Base-by-base conservation (phyloP, 1,140 invertebrate species). In the Macrosteles quadrilineatus region DNA sequence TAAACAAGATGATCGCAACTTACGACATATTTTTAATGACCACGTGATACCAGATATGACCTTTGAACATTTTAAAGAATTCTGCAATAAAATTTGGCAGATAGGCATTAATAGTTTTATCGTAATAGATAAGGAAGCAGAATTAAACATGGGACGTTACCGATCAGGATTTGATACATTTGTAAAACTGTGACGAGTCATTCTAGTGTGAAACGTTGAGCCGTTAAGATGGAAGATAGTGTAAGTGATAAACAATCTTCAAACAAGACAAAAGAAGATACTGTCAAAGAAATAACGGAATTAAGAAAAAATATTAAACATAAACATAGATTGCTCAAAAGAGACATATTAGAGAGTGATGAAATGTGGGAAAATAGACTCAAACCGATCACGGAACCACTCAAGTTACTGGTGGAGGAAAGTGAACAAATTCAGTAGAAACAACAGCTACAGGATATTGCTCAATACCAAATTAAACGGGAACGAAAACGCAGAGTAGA, bases 11-110 rank as follows among this genome's bases (percentile, higher is more conserved):
- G 74, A 77, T 47, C 72, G 75, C 6, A 82, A 82, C 75, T 66
- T 81, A 9, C 78, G 74, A 70, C 79, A 80, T 72, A 67, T 80
- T 21, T 81, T 80, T 71, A 75, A 79, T 73, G 79, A 81, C 75
- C 76, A 79, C 40, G 69, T 82, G 79, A 64, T 17, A 9, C 21
- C 65, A 25, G 47, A 68, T 32, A 43, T 59, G 25, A 29, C 47
- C n/a, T 68, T 19, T 62, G 65, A 68, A 30, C 45, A 4, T 11
- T 67, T 72, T 53, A 4, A 31, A 43, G 43, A 65, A 17, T 36
- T 70, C 1, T 70, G 68, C 40, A 36, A 9, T 1, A 43, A 64
- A 27, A 25, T 75, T 71, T 81, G 32, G 75, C 59, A 72, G 75
- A 66, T 74, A 17, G 77, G 80, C 71, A 79, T 78, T 73, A 73